Conservation (phyloP, 2,797 vertebrate genomes). For the Halcyon chelicuti region DNA sequence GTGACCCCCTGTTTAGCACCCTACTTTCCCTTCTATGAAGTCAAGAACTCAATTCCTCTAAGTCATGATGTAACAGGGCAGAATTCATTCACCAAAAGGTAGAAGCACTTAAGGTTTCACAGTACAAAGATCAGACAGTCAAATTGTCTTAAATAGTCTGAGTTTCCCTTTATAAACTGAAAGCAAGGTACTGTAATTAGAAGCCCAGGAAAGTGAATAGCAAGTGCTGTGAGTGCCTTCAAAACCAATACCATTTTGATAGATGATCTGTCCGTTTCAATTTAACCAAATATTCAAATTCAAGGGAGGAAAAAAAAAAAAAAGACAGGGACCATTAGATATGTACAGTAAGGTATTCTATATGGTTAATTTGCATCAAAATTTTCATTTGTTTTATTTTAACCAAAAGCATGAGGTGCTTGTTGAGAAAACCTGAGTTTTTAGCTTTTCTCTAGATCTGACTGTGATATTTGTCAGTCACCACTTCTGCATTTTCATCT, state of each 20-base stretch:
- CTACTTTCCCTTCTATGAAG: background rate
- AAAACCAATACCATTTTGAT: background rate
- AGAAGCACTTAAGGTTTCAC: background rate
- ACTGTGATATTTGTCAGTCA: background rate
- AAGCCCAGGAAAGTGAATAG: background rate
- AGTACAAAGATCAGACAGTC: background rate
- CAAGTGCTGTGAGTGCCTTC: background rate
- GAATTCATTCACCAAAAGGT: background rate
- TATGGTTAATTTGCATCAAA: background rate
- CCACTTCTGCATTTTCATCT: background rate
- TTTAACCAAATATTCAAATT: background rate
- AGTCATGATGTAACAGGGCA: background rate
- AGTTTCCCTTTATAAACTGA: background rate
- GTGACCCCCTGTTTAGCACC: background rate
- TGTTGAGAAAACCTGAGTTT: background rate
- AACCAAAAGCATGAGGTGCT: accelerated
- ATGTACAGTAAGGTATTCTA: background rate
- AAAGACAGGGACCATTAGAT: background rate
- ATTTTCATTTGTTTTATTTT: background rate
- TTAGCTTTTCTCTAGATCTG: background rate
- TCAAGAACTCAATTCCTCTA: background rate
- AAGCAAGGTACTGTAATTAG: background rate
- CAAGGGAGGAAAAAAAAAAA: background rate
- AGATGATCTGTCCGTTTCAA: background rate
- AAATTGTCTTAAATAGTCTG: background rate